A percentile compares a stretch with the other conserved stretches of the same genome.
phyloP scores from a whole-genome alignment of 2,888 invertebrate species.

The Xestia xanthographa region DNA sequence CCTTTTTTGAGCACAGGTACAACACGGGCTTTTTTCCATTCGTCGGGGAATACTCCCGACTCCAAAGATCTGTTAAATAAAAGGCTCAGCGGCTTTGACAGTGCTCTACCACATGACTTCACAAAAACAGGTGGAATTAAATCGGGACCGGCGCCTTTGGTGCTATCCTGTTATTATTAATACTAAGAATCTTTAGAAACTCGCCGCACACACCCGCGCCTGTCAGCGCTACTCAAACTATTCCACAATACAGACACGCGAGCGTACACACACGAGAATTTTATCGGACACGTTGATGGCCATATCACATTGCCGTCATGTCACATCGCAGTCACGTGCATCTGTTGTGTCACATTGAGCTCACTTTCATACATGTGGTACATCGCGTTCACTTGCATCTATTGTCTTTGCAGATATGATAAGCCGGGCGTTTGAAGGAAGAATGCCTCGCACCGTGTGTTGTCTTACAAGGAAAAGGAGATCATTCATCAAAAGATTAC shows the following conservation, averaged over 20 bases:
- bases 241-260: neutral
- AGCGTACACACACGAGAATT: neutral
- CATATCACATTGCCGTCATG: too few relatives aligned
- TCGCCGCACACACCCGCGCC: neutral
- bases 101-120: too few relatives aligned
- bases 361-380: neutral
- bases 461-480: conserved; percentile 60
- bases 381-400: neutral
- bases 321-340: too few relatives aligned
- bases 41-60: too few relatives aligned
- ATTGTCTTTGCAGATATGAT: conserved; percentile 67
- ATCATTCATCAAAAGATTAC: conserved; percentile 41
- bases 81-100: too few relatives aligned
- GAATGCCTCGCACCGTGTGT: conserved; percentile 61
- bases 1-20: too few relatives aligned
- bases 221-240: neutral
- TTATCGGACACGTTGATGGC: neutral
- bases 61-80: too few relatives aligned
- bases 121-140: too few relatives aligned
- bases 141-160: too few relatives aligned
- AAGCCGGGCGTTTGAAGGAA: conserved; percentile 69
- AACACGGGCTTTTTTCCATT: too few relatives aligned
- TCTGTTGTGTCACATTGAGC: neutral
- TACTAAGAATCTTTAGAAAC: too few relatives aligned
- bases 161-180: neutral